These are phyloP conservation scores for Pasiphila rectangulata DNA, from an alignment of 2,888 invertebrate genomes.

Conservation along the genomic window DNA sequence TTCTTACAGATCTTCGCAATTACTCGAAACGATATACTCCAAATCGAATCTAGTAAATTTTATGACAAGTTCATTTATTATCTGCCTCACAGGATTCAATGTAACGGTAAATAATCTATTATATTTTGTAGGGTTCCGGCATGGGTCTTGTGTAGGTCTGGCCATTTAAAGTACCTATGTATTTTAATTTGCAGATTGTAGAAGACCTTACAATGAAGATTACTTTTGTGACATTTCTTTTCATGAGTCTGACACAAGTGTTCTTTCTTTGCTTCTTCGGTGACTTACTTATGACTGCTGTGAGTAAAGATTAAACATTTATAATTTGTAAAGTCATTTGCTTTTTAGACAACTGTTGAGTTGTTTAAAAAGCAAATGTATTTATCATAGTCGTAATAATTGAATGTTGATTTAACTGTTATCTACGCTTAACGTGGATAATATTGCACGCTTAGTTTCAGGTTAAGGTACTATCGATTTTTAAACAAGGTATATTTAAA, in stretches of 20 bases:
- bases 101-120: slow-evolving; percentile 41
- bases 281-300: slow-evolving; percentile 50
- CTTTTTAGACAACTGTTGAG: no score
- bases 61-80: slow-evolving; percentile 50
- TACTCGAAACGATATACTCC: slow-evolving; percentile 47
- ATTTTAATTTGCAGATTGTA: slow-evolving; percentile 38
- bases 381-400: no score
- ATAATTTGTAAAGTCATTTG: no score
- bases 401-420: no score
- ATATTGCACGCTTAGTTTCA: no score
- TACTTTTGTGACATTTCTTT: slow-evolving; percentile 47
- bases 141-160: no score
- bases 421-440: no score
- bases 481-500: no score
- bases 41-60: slow-evolving; percentile 54
- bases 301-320: slow-evolving; percentile 30
- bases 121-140: not conserved
- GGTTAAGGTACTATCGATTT: no score
- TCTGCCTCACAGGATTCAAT: slow-evolving; percentile 57
- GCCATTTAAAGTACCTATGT: not conserved
- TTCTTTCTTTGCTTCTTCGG: slow-evolving; percentile 54
- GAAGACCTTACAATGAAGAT: slow-evolving; percentile 39
- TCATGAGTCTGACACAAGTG: slow-evolving; percentile 50
- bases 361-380: no score
- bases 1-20: slow-evolving; percentile 40